Evolutionary conservation across 1,140 invertebrate genomes (phyloP), one percentile per base, ranked within the genome.

Genomic region (Carposina sasakii): DNA sequence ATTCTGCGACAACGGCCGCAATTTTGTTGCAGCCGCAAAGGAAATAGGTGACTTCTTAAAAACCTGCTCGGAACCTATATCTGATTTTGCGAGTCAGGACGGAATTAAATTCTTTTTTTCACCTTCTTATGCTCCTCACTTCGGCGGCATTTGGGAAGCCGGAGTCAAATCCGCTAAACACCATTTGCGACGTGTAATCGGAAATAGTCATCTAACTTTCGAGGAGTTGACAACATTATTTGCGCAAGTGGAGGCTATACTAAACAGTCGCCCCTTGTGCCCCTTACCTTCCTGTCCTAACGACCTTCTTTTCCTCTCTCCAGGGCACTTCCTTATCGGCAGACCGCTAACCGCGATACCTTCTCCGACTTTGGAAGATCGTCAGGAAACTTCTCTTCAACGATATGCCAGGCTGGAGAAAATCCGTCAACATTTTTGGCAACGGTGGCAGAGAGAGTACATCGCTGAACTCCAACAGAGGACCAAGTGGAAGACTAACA

Each of bases 211-310:
- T 16, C 47, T 79, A 0, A 73, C 57, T 17, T 60, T 63, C 21
- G 64, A 76, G 58, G 65, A 76, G 39, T 23, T 81, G 0, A 43
- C 21, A 2, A 71, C 71, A 2, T 22, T 74, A 12, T 52, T 76
- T 17, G 57, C 52, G 26, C 66, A 75, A 42, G 52, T 76, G 5
- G 72, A 75, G 39, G 62, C 69, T 1, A 44, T 64, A 28, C 48
- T 81, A 3, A 85, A 85, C 57, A 77, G 66, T 13, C 59, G 76
- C 19, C 75, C 71, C 12, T 20, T 83, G 13, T 69, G 55, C 23
- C 63, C 71, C 22, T 23, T 83, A 1, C 62, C 65, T 8, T 45
- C 54, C 30, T 62, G 69, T 53, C 67, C 69, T 40, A 39, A 64
- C 26, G 73, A 81, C 31, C 37, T 63, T 10, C 22, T 43, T 12